Conservation (phyloP, 2,888 invertebrate genomes). For the Nipponacmea schrenckii region DNA sequence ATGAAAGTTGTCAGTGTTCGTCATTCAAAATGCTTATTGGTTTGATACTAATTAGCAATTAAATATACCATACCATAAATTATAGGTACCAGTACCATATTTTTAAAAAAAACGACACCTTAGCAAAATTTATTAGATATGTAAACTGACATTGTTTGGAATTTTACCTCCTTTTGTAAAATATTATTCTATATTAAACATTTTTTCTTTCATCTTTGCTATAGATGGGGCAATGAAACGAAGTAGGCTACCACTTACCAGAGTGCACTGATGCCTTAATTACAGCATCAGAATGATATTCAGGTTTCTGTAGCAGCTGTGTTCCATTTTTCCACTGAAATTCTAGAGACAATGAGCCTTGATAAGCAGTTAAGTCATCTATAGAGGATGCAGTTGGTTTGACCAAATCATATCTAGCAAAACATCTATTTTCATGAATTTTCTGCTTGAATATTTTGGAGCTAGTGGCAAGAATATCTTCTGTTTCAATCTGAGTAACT, state of each 20-base stretch:
- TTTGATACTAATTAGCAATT: no score
- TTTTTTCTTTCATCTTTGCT: no score
- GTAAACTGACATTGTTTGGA: no score
- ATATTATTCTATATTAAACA: no score
- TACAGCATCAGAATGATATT: conserved; percentile 38
- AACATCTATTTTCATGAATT: conserved; percentile 6
- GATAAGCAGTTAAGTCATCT: conserved; percentile 24
- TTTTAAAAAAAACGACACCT: no score
- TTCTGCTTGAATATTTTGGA: neutral
- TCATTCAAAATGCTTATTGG: no score
- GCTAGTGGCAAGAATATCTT: conserved; percentile 3
- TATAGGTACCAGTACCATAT: no score
- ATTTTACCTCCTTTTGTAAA: no score
- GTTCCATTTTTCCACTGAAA: conserved; percentile 42
- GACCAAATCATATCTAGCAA: conserved; percentile 23
- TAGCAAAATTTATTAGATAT: no score
- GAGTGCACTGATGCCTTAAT: conserved; percentile 39
- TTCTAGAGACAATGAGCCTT: conserved; percentile 41
- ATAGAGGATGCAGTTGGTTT: conserved; percentile 3
- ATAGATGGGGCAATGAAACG: no score
- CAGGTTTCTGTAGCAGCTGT: conserved; percentile 42
- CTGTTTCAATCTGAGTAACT: conserved; percentile 18
- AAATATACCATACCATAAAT: no score
- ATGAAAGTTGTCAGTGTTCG: no score
- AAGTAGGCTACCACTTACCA: conserved; percentile 17